Evolutionary conservation across 2,113 vertebrate species (phyloP).

Genomic region (Stigmatopora nigra): DNA sequence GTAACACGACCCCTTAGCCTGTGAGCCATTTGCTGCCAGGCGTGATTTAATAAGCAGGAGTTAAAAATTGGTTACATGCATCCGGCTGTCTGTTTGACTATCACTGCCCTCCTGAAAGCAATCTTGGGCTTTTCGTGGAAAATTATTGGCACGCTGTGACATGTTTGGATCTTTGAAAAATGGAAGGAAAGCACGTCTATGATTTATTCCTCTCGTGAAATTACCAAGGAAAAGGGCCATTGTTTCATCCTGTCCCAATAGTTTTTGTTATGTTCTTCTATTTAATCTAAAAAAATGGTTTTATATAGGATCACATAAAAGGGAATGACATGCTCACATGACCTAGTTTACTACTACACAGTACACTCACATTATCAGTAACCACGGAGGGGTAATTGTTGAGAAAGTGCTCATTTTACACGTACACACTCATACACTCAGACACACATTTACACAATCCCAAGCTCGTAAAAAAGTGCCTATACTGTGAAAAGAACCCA

Average conservation of each 20-base stretch:
- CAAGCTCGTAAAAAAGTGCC: slow-evolving; percentile 31
- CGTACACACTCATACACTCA: background rate
- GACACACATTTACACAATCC: slow-evolving; percentile 2
- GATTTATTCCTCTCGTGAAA: background rate
- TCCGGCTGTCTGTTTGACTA: background rate
- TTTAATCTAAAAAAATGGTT: background rate
- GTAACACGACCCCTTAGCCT: background rate
- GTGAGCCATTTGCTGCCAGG: background rate
- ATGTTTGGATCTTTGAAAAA: too few species aligned
- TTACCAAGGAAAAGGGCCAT: background rate
- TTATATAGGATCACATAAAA: background rate
- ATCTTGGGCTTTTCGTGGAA: background rate
- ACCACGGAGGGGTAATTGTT: slow-evolving; percentile 23
- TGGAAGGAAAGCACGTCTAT: too few species aligned
- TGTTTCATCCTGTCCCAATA: background rate
- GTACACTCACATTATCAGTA: background rate
- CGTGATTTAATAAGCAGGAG: background rate
- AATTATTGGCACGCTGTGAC: too few species aligned
- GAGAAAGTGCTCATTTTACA: slow-evolving; percentile 16
- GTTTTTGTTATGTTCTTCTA: background rate
- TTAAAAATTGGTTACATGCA: background rate
- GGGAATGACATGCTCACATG: background rate
- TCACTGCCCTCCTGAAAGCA: background rate
- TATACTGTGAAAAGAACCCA: slow-evolving; percentile 23
- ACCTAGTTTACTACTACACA: slow-evolving; percentile 17